These are phyloP conservation scores for Ephydatia muelleri DNA, from an alignment of 37 sponge, comb jelly and placozoan species.

Conservation along the genomic window DNA sequence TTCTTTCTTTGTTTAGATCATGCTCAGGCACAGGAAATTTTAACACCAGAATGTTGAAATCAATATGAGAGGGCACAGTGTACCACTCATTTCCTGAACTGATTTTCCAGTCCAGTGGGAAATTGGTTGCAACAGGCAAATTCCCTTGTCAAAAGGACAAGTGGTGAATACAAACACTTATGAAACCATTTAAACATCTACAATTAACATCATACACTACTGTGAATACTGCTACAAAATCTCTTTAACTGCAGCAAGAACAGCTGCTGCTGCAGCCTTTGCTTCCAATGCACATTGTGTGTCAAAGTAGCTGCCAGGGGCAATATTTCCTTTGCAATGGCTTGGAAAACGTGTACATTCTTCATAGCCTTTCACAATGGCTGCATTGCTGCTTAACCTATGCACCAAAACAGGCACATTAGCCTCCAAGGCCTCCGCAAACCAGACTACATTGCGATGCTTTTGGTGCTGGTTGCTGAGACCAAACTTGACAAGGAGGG, in stretches of 20 bases:
- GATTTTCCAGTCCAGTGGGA: too few relatives aligned
- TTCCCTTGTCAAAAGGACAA: too few relatives aligned
- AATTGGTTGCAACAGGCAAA: too few relatives aligned
- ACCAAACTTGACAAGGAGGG: constrained; percentile 38
- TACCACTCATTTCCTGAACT: too few relatives aligned
- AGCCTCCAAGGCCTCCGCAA: background rate
- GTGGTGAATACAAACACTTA: too few relatives aligned
- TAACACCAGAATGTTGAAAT: too few relatives aligned
- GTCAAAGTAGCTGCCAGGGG: background rate
- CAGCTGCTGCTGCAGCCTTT: background rate
- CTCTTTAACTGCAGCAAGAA: background rate
- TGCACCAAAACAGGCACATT: background rate
- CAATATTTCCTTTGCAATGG: background rate
- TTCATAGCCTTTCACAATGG: background rate
- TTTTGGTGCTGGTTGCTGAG: background rate
- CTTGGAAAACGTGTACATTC: background rate
- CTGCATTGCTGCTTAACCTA: background rate
- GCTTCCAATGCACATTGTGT: background rate
- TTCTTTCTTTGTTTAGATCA: too few relatives aligned
- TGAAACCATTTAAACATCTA: too few relatives aligned
- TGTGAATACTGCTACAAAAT: background rate
- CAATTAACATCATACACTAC: too few relatives aligned
- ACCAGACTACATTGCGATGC: background rate
- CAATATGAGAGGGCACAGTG: too few relatives aligned
- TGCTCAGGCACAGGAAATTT: too few relatives aligned